phyloP scores from a whole-genome alignment of 2,888 invertebrate genomes.

The Laothoe populi region DNA sequence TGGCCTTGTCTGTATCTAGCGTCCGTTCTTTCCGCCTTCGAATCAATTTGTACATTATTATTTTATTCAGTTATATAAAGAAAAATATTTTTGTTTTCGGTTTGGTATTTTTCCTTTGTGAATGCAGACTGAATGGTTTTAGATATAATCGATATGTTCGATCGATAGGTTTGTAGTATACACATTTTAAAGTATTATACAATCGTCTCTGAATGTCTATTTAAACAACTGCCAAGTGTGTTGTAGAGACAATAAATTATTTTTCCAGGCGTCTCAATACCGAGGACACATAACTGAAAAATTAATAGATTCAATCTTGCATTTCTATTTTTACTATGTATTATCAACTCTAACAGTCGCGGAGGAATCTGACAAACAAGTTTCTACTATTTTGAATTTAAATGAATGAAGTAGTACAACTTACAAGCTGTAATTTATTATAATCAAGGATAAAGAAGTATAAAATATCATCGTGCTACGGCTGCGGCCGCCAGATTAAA shows the following conservation, averaged over 20 bases:
- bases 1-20: slow-evolving; percentile 81
- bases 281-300: too few relatives aligned
- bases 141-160: background rate
- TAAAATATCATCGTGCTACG: slow-evolving; percentile 23
- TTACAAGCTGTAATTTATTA: background rate
- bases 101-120: slow-evolving; percentile 28
- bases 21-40: slow-evolving; percentile 83
- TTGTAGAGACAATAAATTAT: too few relatives aligned
- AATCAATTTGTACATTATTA: slow-evolving; percentile 78
- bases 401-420: slow-evolving; percentile 18
- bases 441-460: slow-evolving; percentile 8
- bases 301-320: too few relatives aligned
- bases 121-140: slow-evolving; percentile 12
- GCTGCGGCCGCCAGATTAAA: slow-evolving; percentile 18
- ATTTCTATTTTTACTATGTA: too few relatives aligned
- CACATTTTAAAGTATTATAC: background rate
- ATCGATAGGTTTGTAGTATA: background rate
- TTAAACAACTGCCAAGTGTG: background rate
- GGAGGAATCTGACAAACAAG: background rate
- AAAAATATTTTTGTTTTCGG: slow-evolving; percentile 42
- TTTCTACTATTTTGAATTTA: background rate
- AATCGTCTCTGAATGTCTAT: background rate
- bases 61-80: slow-evolving; percentile 61
- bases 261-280: too few relatives aligned
- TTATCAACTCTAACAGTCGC: too few relatives aligned